Percentiles rank a stretch among this genome's conserved stretches.
Conservation (phyloP, 1,140 invertebrate species). For the Penaeus chinensis region DNA sequence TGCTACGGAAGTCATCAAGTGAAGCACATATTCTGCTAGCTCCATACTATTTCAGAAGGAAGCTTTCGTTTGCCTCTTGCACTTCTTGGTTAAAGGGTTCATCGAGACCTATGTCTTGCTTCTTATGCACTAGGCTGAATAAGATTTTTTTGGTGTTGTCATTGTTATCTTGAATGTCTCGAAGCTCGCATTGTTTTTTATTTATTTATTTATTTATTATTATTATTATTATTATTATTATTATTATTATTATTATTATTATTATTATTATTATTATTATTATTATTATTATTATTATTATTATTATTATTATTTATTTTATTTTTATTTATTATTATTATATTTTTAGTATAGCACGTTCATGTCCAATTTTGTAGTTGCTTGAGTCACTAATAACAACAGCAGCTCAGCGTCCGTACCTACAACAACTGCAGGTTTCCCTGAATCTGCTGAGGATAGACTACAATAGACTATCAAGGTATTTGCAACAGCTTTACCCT, state of each 20-base stretch:
- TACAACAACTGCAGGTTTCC: constrained; percentile 33
- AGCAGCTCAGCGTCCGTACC: constrained; percentile 14
- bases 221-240: not conserved
- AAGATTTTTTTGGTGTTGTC: not conserved
- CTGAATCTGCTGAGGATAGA: constrained; percentile 30
- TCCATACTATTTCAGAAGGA: constrained; percentile 15
- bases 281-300: too few species aligned
- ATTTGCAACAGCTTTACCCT: constrained; percentile 33
- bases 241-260: too few species aligned
- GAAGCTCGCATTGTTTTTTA: not conserved
- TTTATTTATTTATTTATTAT: not conserved
- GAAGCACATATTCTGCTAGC: too few species aligned
- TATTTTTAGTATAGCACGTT: not conserved
- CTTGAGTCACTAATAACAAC: constrained; percentile 26
- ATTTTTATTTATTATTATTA: not conserved
- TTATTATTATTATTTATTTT: too few species aligned
- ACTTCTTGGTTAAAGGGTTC: constrained; percentile 2
- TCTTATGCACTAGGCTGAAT: constrained; percentile 26
- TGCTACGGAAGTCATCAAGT: too few species aligned
- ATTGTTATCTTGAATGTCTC: constrained; percentile 40
- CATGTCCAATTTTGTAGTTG: constrained; percentile 15
- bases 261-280: too few species aligned
- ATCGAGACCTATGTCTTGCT: constrained; percentile 1
- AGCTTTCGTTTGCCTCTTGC: constrained; percentile 45
- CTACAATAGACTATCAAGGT: constrained; percentile 19